Base-by-base conservation (phyloP, 2,113 vertebrate genomes). In the Promerops cafer region DNA sequence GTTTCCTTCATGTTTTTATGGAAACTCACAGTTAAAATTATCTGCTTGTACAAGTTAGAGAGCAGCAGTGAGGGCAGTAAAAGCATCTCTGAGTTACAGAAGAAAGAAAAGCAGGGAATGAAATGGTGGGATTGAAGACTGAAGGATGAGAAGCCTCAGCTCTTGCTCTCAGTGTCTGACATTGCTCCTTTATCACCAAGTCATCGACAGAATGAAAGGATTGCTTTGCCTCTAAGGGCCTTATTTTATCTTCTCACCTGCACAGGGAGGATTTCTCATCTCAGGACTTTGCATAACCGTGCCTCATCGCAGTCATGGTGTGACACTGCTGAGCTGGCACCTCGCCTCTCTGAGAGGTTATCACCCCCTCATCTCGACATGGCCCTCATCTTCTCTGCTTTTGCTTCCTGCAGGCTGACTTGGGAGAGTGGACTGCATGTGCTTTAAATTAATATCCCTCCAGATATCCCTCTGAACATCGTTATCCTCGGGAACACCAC, bases 241-340 rank as follows among this genome's bases (percentile, higher is more conserved):
- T 86, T 49, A 56, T 94, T 97, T 95, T 44, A 83, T 88, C 90
- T 90, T 31, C 92, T 89, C 86, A 92, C 83, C 92, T 94, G 83
- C 64, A 2, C 64, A 4, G 64, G 39, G 13, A 68, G 39, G 71
- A 56, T 39, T 90, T 80, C 57, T 14, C 53, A 49, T 65, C 71
- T 76, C 33, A 5, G 10, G 30, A 86, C 19, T 74, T 96, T 94
- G 60, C 86, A 63, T 83, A 91, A 91, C 11, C 2, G 6, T 20
- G 65, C 61, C 27, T 64, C 52, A 61, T 93, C 28, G 1, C 74
- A 91, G 17, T 27, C 57, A 14, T 39, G 20, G 63, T 4, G 63
- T 59, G 75, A 35, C 85, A 26, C 42, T 60, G 82, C 87, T 63
- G 42, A 88, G 23, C 79, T 85, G 76, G 90, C 88, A 94, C 60